Evolutionary conservation across 2,797 vertebrate species (phyloP), one percentile per base, ranked within the genome.

Genomic region (Danionella dracula): DNA sequence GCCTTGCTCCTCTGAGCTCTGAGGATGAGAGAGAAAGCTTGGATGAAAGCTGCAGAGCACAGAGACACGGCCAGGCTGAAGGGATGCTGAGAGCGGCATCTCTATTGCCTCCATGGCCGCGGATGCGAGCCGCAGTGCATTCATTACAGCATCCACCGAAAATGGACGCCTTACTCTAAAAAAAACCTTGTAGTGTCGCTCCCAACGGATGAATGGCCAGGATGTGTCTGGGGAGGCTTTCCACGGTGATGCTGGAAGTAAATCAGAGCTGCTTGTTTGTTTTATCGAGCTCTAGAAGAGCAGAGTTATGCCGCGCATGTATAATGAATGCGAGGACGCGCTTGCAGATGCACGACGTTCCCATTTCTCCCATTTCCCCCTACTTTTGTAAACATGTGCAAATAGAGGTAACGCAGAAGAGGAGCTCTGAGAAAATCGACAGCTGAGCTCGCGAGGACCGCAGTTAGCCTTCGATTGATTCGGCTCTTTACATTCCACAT

Each of bases 121-220:
- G 72, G 82, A 82, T 82, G 84, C 80, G 66, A 82, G 84, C 85
- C 83, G 84, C 84, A 84, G 84, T 83, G 87, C 83, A 87, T 88
- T 85, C 81, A 85, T 86, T 85, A 84, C 78, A 63, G 12, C 72
- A 81, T 79, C 85, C 74, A 79, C 73, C 81, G 78, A 88, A 88
- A 88, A 86, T 88, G 86, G 87, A 88, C 80, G 87, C 82, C 81
- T 68, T 77, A 73, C 78, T 55, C 19, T 27, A 7, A 41, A 46
- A 56, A 34, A 56, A 68, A 6, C 40, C 65, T 20, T 31, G 35
- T 44, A 57, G 53, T 51, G 27, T 58, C 31, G 27, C 32, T 16
- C 44, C 11, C 19, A 20, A 44, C 42, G 10, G 29, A 44, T 40
- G 29, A 34, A 64, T 29, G 38, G 12, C 35, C 53, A 35, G 37